Conservation (phyloP, 2,888 invertebrate genomes). For the Melanchra persicariae region DNA sequence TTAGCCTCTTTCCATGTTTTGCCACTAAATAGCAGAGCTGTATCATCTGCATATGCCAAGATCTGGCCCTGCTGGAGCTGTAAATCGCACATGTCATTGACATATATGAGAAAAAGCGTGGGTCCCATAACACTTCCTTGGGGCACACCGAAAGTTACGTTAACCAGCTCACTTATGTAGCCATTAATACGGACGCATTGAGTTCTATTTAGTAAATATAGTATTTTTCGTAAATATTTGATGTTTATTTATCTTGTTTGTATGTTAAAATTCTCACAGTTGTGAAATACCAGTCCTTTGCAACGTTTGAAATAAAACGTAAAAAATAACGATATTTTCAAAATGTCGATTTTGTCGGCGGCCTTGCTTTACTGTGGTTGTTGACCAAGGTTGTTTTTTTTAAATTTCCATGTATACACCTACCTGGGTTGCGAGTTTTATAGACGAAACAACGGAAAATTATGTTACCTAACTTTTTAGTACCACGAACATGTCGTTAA, state of each 20-base stretch:
- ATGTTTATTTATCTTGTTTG: conserved; percentile 43
- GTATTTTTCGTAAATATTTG: conserved; percentile 36
- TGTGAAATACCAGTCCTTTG: conserved; percentile 17
- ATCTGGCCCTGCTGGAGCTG: too few relatives aligned
- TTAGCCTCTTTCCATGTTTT: too few relatives aligned
- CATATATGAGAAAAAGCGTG: too few relatives aligned
- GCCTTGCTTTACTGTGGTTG: conserved; percentile 1
- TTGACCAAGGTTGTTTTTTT: neutral
- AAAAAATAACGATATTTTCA: conserved; percentile 17
- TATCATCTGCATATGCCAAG: too few relatives aligned
- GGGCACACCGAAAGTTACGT: too few relatives aligned
- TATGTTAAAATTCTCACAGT: conserved; percentile 14
- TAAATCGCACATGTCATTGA: too few relatives aligned
- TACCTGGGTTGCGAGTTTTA: neutral
- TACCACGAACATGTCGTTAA: neutral
- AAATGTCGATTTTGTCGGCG: conserved; percentile 18
- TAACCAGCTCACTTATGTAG: too few relatives aligned
- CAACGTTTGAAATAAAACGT: conserved; percentile 11
- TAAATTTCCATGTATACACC: neutral
- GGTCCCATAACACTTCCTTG: too few relatives aligned
- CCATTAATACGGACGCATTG: too few relatives aligned
- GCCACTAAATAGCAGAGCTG: too few relatives aligned
- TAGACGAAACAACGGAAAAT: neutral
- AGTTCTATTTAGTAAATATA: too few relatives aligned
- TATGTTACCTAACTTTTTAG: neutral